Evolutionary conservation across 2,797 vertebrate genomes (phyloP), one percentile per base, ranked within the genome.

Genomic region (Aldrovandia affinis): DNA sequence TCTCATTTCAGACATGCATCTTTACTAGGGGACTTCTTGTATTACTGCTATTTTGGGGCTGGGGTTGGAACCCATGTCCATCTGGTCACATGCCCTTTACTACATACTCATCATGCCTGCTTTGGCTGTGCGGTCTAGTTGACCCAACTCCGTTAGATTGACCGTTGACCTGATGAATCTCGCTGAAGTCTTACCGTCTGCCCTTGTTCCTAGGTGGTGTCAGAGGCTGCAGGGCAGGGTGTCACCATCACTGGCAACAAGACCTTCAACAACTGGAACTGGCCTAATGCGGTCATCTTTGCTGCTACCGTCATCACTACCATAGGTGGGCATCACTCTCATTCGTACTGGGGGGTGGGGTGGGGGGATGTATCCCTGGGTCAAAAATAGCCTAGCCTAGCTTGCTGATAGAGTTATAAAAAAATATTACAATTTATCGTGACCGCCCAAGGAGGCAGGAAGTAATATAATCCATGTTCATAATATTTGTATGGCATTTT

Each of bases 251-350:
- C 97, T 0, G 97, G 97, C 86, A 97, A 96, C 84, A 97, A 96
- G 88, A 97, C 97, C 44, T 99, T 99, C 89, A 99, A 99, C 94
- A 99, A 99, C 92, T 99, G 98, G 98, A 99, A 99, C 87, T 99
- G 98, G 98, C 97, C 98, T 15, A 99, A 99, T 0, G 98, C 98
- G 0, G 98, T 99, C 88, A 99, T 99, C 90, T 99, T 99, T 87
- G 98, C 98, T 59, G 98, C 98, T 85, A 99, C 98, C 0, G 97
- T 99, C 83, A 99, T 99, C 90, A 99, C 98, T 55, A 99, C 98
- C 25, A 99, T 99, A 0, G 98, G 98, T 99, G 91, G 90, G 93
- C 88, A 80, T 84, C 80, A 25, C 61, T n/a, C 61, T 65, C 9
- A 1, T 33, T 10, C 12, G 10, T 30, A 9, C 75, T 81, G 70